These are phyloP conservation scores for Mechanitis mazaeus DNA, from an alignment of 2,888 invertebrate species.

Conservation along the genomic window DNA sequence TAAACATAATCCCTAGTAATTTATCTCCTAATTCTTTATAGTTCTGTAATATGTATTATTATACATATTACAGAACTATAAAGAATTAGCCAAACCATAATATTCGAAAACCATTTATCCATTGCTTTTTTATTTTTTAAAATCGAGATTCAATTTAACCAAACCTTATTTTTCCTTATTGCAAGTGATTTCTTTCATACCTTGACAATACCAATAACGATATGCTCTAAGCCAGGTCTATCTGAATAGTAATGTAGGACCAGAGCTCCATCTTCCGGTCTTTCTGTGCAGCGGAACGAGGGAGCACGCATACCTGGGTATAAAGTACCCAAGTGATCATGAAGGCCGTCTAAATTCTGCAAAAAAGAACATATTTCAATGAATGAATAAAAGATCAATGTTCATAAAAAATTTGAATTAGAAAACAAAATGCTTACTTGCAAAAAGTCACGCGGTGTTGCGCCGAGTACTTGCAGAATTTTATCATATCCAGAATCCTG, in stretches of 20 bases:
- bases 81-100: too few species aligned
- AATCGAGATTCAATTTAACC: too few species aligned
- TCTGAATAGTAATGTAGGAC: constrained; percentile 97
- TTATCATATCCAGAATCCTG: constrained; percentile 98
- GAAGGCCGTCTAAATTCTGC: constrained; percentile 96
- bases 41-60: too few species aligned
- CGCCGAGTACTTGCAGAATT: constrained; percentile 94
- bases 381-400: too few species aligned
- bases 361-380: background rate
- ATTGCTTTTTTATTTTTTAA: too few species aligned
- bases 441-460: constrained; percentile 95
- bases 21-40: too few species aligned
- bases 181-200: constrained; percentile 54
- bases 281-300: constrained; percentile 95
- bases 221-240: constrained; percentile 93
- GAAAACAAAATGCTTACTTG: constrained; percentile 76
- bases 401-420: too few species aligned
- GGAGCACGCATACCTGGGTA: constrained; percentile 97
- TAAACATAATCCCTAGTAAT: too few species aligned
- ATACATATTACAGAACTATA: too few species aligned
- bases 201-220: constrained; percentile 98
- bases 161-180: too few species aligned
- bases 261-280: constrained; percentile 90
- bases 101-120: too few species aligned
- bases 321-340: constrained; percentile 94